phyloP scores from a whole-genome alignment of 2,113 vertebrate species.

The Henicopernis longicauda region DNA sequence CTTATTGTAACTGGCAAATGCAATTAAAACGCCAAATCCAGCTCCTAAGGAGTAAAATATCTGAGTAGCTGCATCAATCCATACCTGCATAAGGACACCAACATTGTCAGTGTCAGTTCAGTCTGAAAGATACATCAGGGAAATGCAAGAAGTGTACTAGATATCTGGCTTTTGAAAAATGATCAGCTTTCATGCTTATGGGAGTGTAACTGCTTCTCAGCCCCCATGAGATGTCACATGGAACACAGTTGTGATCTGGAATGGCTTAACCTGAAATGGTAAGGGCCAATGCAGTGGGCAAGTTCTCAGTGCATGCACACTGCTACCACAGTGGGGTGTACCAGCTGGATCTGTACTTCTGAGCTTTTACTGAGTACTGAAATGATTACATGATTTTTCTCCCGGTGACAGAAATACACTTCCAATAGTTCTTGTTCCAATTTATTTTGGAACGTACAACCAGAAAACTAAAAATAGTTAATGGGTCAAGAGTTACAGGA shows the following conservation, averaged over 20 bases:
- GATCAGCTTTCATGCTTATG: not conserved
- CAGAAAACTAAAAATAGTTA: slow-evolving; percentile 17
- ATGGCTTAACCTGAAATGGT: not conserved
- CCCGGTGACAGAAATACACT: not conserved
- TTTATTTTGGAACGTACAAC: not conserved
- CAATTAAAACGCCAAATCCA: slow-evolving; percentile 95
- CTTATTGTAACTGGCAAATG: slow-evolving; percentile 98
- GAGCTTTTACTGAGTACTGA: not conserved
- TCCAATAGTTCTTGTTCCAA: not conserved
- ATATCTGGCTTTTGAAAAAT: not conserved
- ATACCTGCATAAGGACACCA: slow-evolving; percentile 80
- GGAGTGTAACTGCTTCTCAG: not conserved
- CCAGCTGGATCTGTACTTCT: too few relatives aligned
- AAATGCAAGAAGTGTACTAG: not conserved
- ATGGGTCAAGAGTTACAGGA: not conserved
- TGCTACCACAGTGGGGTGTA: not conserved
- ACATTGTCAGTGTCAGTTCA: not conserved
- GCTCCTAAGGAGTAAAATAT: slow-evolving; percentile 98
- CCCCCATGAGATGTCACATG: not conserved
- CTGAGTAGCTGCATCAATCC: slow-evolving; percentile 98
- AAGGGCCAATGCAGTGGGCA: not conserved
- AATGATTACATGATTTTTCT: not conserved
- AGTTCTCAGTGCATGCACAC: not conserved
- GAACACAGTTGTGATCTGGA: not conserved
- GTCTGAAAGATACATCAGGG: not conserved